A percentile compares a stretch with the other conserved stretches of the same genome.
Conservation (phyloP, 1,140 invertebrate species). For the Diuraphis noxia region DNA sequence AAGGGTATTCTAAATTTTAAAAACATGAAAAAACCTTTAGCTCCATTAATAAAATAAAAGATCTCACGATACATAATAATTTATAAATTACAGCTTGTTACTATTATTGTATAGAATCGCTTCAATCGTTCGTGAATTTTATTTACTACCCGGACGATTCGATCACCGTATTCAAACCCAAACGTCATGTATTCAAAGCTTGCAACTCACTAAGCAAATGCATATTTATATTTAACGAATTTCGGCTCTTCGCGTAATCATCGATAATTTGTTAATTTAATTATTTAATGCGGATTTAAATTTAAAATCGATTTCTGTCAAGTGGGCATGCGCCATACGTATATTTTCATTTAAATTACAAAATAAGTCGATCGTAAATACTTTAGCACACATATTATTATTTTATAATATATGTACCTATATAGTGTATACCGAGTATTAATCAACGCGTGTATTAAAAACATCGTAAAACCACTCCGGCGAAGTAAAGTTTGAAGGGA, state of each 20-base stretch:
- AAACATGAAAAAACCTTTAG: no score
- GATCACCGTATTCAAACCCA: no score
- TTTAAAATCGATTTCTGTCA: not conserved
- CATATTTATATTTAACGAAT: not conserved
- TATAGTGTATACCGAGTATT: not conserved
- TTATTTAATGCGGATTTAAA: not conserved
- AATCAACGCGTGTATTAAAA: not conserved
- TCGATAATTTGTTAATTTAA: not conserved
- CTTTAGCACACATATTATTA: not conserved
- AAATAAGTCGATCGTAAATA: not conserved
- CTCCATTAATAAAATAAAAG: no score
- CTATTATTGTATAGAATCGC: not conserved
- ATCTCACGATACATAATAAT: not conserved
- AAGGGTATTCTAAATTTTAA: no score
- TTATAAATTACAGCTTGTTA: not conserved
- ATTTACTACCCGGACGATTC: not conserved
- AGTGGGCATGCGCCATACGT: no score
- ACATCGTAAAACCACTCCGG: not conserved
- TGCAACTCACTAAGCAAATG: no score
- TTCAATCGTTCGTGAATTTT: not conserved
- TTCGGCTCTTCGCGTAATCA: rapidly evolving
- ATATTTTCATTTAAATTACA: not conserved
- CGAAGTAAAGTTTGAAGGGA: not conserved
- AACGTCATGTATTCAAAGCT: no score
- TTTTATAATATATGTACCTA: not conserved